Base-by-base conservation (phyloP, 1,140 invertebrate genomes). In the Eueides isabella region DNA sequence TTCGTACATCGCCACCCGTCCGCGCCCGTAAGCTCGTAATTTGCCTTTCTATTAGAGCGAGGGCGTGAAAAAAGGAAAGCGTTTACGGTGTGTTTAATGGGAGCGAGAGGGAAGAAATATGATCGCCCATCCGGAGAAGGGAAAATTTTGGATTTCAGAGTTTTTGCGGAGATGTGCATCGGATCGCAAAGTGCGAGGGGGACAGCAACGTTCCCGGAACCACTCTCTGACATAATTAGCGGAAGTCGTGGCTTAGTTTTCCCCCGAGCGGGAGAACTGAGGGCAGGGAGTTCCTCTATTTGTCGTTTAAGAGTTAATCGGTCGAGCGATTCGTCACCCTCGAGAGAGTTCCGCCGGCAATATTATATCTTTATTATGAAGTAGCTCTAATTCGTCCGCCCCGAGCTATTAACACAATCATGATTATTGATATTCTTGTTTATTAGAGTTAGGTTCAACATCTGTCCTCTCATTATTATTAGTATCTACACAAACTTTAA, bases 51-150 rank as follows among this genome's bases (percentile, higher is more conserved):
- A 93, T 93, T 93, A 92, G 89, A 92, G 86, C 84, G 91, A 92
- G 91, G 91, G 91, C 90, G 91, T 93, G 90, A 93, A 93, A 93
- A 93, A 92, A 93, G 91, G 91, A 93, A 92, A 93, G 91, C 91
- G 88, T 92, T 93, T 92, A 93, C 91, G 90, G 91, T 75, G 87
- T 92, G 90, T 88, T 93, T 93, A 92, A 92, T 93, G 90, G 84
- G 91, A 92, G 91, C 69, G 91, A 93, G 84, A 90, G 90, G 90
- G 90, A 93, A 90, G 90, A 93, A 93, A 92, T 93, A 93, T 91
- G 86, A 83, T 86, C 89, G 79, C 88, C 89, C 87, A 86, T 85
- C 87, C 85, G 83, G 86, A 88, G 84, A 89, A 86, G 90, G 91
- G 90, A 92, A 92, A 92, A 90, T 92, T 93, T 93, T 86, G 88